These are phyloP conservation scores for Phalacrocorax brasilianus DNA, from an alignment of 2,113 vertebrate species.

Conservation along the genomic window DNA sequence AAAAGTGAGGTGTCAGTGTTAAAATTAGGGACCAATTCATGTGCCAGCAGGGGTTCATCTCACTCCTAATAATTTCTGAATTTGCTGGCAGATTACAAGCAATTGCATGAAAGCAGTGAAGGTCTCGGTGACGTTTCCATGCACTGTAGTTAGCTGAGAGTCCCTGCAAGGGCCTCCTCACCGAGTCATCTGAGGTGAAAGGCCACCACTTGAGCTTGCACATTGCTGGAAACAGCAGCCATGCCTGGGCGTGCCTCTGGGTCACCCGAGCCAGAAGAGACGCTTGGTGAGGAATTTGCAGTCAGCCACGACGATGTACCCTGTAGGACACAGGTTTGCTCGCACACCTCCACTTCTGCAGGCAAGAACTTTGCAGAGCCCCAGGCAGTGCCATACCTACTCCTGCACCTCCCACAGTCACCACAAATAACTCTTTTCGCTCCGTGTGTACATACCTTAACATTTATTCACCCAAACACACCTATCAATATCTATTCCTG, in stretches of 20 bases:
- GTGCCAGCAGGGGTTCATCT: not conserved
- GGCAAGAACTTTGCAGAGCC: not conserved
- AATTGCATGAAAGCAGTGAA: not conserved
- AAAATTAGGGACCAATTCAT: not conserved
- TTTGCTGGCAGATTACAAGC: not conserved
- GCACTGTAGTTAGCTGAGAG: too few relatives aligned
- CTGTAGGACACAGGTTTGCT: not conserved
- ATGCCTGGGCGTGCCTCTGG: rapidly evolving
- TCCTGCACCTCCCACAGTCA: not conserved
- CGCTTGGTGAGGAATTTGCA: not conserved
- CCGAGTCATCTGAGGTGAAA: not conserved
- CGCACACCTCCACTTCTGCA: not conserved
- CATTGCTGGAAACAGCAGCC: not conserved
- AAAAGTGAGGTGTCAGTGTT: not conserved
- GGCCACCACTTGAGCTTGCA: not conserved
- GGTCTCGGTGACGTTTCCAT: not conserved
- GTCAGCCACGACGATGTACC: rapidly evolving
- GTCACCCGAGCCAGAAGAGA: not conserved
- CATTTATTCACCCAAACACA: not conserved
- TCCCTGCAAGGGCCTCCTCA: not conserved
- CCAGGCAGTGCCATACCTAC: not conserved
- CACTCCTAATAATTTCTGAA: not conserved
- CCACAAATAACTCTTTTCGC: not conserved
- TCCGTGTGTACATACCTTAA: not conserved
- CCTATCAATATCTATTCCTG: not conserved